Evolutionary conservation across 2,888 invertebrate genomes (phyloP), one percentile per base, ranked within the genome.

Genomic region (Tetragonula carbonaria): DNA sequence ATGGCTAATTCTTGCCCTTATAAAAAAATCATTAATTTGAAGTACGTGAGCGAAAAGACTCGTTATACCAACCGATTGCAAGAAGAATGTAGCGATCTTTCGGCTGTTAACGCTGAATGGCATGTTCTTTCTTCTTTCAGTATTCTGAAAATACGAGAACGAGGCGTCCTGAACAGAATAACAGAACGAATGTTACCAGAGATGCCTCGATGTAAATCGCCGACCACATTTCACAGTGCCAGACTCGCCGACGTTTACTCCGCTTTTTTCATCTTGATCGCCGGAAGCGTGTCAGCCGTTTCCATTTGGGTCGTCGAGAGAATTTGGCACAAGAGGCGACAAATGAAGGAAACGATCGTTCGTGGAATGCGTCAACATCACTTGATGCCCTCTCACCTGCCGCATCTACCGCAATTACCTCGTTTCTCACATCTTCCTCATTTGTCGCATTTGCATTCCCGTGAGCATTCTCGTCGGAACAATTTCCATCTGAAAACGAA

Each of bases 241-340:
- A 94, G 96, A 57, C 95, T 96, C 0, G 94, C 95, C 0, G 96
- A 96, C 89, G 96, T 96, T 1, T 95, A 95, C 76, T 96, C 96
- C 0, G 96, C 96, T 0, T 95, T 95, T 84, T 91, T 92, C n/a
- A 91, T 95, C 33, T 90, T 96, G 4, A 87, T 95, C 1, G 90
- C 95, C 6, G 96, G 96, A 5, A 93, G 95, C 14, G 50, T 93
- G 0, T 88, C 88, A 0, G 93, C 94, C 0, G 70, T 93, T 5
- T 82, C 90, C 23, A 85, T 94, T 51, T 92, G 92, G 4, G 82
- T 94, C n/a, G 62, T 91, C 33, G 94, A 94, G 67, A 88, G 93
- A 38, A 88, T 92, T 45, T 94, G 94, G 94, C 87, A 90, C 50
- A 92, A 93, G 63, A 82, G 93, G 2, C 77, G 74, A 14, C 88